Evolutionary conservation across 2,888 invertebrate genomes (phyloP), one percentile per base, ranked within the genome.

Genomic region (Netelia inedita): DNA sequence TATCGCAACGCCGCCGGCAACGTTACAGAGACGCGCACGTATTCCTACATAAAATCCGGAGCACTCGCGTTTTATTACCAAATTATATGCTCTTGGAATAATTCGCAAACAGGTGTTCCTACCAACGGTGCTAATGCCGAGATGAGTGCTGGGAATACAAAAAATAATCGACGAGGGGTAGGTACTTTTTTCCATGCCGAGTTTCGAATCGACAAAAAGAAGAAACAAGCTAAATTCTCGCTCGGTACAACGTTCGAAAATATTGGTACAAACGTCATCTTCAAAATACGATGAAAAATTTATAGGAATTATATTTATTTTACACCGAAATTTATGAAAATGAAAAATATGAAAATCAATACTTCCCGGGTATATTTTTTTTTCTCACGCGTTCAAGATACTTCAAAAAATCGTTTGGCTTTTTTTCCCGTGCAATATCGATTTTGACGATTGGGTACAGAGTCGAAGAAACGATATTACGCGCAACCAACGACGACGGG

Each of bases 51-150:
- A 46, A 21, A 10, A 57, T 57, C 28, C 21, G 11, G 41, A 81
- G 57, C 78, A 78, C 78, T 78, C 74, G 41, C 84, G 65, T 85
- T 85, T 65, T 41, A 74, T 59, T 74, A 73, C 19, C 19, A 50
- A 65, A 74, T 78, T 79, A 53, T 68, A 81, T 74, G 74, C 74
- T 78, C 78, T 69, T 23, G 69, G 57, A 46, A 79, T 16, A 72
- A 84, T 80, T 41, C 23, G 57, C 69, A 65, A 84, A 81, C 81
- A 78, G 81, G 78, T 81, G 78, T 81, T 76, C 35, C 35, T 63
- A 55, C 66, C 35, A 55, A 68, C 46, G 46, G 5, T 10, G 28
- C 53, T 43, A 19, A 61, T 21, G 41, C n/a, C 46, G 28, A 19
- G 69, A n/a, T n/a, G n/a, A 50, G 50, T 65, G 65, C 10, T 2